Evolutionary conservation across 2,888 invertebrate genomes (phyloP).

Genomic region (Aricia artaxerxes): DNA sequence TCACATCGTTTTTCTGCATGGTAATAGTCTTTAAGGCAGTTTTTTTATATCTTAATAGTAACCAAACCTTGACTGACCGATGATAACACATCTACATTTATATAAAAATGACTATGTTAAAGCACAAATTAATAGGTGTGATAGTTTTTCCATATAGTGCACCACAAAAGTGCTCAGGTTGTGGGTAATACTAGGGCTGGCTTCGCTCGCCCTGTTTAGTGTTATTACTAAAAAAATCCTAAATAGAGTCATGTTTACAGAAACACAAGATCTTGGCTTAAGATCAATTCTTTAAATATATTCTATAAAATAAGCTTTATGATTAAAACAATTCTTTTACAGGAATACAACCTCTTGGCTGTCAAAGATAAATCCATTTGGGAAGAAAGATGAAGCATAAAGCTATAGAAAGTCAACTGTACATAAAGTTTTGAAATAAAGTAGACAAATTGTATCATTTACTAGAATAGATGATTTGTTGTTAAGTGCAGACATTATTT

Average conservation of each 20-base stretch:
- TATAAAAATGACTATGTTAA: no score
- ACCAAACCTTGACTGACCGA: no score
- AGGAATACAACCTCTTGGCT: constrained; percentile 83
- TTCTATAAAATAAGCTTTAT: background rate
- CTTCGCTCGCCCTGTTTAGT: no score
- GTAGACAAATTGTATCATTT: constrained; percentile 44
- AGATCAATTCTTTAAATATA: background rate
- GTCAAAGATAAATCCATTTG: constrained; percentile 89
- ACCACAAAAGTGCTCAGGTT: no score
- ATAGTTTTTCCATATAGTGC: no score
- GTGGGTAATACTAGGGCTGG: no score
- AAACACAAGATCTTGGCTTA: background rate
- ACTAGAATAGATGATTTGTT: constrained; percentile 30
- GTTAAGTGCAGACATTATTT: constrained; percentile 18
- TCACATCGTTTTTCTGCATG: no score
- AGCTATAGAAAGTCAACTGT: constrained; percentile 57
- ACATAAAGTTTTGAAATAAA: constrained; percentile 59
- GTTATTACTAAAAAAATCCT: background rate
- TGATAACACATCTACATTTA: no score
- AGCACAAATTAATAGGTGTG: no score
- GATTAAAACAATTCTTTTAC: constrained; percentile 37
- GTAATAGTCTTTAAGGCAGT: no score
- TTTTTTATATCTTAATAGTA: no score
- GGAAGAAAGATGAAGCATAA: constrained; percentile 83
- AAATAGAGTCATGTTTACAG: background rate